These are phyloP conservation scores for Limanda limanda DNA, from an alignment of 2,113 vertebrate species.

Conservation along the genomic window DNA sequence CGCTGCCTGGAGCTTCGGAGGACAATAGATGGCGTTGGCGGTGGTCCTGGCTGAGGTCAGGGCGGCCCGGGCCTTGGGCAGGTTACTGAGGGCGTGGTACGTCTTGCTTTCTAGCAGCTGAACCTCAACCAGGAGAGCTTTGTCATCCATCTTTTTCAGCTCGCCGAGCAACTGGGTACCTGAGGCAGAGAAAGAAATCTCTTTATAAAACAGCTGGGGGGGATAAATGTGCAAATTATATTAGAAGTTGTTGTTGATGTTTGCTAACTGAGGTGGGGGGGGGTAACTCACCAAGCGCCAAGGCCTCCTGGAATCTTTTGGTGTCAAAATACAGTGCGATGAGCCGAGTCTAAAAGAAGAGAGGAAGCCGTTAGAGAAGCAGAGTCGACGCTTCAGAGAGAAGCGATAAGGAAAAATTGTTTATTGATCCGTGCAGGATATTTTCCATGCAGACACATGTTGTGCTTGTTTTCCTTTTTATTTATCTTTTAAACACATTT, in stretches of 20 bases:
- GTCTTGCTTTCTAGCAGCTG: slow-evolving; percentile 99
- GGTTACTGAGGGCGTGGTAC: slow-evolving; percentile 97
- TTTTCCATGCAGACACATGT: no score
- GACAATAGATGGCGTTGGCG: slow-evolving; percentile 98
- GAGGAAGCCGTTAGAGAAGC: slow-evolving; percentile 15
- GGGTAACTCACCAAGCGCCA: slow-evolving; percentile 97
- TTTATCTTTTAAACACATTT: no score
- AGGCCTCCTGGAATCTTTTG: slow-evolving; percentile 97
- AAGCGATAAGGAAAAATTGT: neutral
- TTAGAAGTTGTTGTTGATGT: no score
- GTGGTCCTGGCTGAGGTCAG: slow-evolving; percentile 98
- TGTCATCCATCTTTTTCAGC: slow-evolving; percentile 99
- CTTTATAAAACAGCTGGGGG: neutral
- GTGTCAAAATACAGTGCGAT: slow-evolving; percentile 99
- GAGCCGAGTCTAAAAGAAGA: slow-evolving; percentile 88
- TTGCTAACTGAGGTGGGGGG: no score
- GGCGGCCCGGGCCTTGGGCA: slow-evolving; percentile 97
- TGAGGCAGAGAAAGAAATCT: slow-evolving; percentile 48
- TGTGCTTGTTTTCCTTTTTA: no score
- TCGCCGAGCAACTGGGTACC: slow-evolving; percentile 95
- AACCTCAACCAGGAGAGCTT: slow-evolving; percentile 98
- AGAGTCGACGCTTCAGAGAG: neutral
- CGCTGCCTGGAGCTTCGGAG: slow-evolving; percentile 97
- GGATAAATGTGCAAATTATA: no score
- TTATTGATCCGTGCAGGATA: no score